Evolutionary conservation across 2,113 vertebrate species (phyloP), one percentile per base, ranked within the genome.

Genomic region (Genyomyrus donnyi): DNA sequence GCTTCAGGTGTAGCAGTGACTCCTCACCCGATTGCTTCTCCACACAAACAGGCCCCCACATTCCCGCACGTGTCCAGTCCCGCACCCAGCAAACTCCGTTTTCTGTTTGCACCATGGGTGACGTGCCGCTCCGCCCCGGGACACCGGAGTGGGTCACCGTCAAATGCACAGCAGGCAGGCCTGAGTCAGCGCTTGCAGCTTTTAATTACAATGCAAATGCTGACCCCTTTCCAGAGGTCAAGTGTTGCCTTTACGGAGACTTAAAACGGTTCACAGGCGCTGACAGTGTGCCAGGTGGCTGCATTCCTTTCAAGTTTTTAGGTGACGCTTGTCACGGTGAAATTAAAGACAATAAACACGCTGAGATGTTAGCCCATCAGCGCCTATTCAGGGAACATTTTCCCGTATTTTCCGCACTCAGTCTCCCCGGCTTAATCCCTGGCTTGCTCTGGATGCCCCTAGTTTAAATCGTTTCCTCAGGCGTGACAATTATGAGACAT

Each of bases 241-340:
- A 84, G 86, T 85, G 49, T 70, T 24, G 46, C 52, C 48, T 50
- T 88, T 48, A 87, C 53, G 80, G 66, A 88, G 92, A 93, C 92
- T 92, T 90, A 92, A 91, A 93, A 92, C 88, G 45, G 66, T 62
- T 89, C 15, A 89, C 85, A 21, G 48, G 21, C 5, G 1, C 10
- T 45, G 56, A 49, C 88, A 91, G 92, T 66, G 84, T 31, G 83
- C 89, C 88, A 88, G 62, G 90, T 87, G 46, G 89, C 90, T 86
- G 90, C 93, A 96, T 96, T 95, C 94, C 93, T 92, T 45, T 52
- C 93, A 94, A 94, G 93, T 91, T 90, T n/a, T 91, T 90, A 91
- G 93, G 91, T 93, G 92, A 90, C 91, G 87, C 90, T 70, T 1
- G 4, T 92, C 90, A 91, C 90, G 84, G 62, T 88, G 88, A 93